phyloP scores from a whole-genome alignment of 2,888 invertebrate genomes.

The Drosophila neutralis region DNA sequence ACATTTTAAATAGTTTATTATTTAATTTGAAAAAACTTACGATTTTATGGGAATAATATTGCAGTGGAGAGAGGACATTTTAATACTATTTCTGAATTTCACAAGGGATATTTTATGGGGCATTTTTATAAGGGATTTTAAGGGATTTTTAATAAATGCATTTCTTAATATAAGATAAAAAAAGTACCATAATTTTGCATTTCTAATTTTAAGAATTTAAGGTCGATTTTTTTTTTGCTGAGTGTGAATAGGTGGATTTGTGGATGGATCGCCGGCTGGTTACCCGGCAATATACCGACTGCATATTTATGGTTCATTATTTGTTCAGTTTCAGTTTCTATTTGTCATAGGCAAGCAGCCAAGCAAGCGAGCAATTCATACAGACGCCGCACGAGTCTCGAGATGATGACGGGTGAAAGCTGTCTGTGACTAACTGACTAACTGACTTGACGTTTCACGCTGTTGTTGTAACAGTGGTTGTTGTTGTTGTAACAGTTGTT shows the following conservation, averaged over 20 bases:
- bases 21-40: too few species aligned
- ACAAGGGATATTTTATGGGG: too few species aligned
- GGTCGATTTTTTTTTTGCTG: background rate
- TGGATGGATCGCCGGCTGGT: background rate
- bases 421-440: conserved; percentile 42
- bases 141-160: too few species aligned
- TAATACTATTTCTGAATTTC: too few species aligned
- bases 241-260: background rate
- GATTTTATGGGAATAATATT: too few species aligned
- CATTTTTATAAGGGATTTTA: too few species aligned
- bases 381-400: conserved; percentile 49
- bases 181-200: too few species aligned
- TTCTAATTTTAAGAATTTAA: background rate
- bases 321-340: conserved; percentile 77
- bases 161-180: too few species aligned
- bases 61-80: too few species aligned
- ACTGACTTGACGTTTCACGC: conserved; percentile 33
- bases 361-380: conserved; percentile 45
- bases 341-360: conserved; percentile 54
- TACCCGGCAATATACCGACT: conserved; percentile 38
- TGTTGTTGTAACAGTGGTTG: conserved; percentile 1
- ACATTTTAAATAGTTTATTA: too few species aligned
- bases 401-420: conserved; percentile 69
- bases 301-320: conserved; percentile 81
- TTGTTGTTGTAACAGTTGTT: background rate